Percentiles rank a stretch among this genome's conserved stretches.
Conservation (phyloP, 2,888 invertebrate genomes). For the Epirrhoe alternata region DNA sequence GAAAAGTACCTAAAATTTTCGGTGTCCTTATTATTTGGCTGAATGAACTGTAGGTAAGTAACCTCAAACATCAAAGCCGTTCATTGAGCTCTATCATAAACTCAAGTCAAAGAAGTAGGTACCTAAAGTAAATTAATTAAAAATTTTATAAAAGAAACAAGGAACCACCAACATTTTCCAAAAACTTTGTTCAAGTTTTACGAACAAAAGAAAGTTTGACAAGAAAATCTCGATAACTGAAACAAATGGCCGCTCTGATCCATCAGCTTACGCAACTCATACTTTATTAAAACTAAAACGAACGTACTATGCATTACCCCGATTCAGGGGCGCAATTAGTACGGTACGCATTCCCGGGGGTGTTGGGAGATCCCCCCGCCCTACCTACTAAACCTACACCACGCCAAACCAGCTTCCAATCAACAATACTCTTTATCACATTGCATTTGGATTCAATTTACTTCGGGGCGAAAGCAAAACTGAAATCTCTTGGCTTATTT, state of each 20-base stretch:
- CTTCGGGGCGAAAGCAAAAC: neutral
- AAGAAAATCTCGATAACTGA: conserved; percentile 72
- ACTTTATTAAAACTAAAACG: conserved; percentile 78
- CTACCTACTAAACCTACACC: conserved; percentile 16
- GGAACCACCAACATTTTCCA: neutral
- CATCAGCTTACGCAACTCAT: conserved; percentile 56
- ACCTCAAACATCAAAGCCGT: neutral
- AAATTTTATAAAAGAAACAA: neutral
- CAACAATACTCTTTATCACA: conserved; percentile 17
- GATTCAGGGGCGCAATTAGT: conserved; percentile 82
- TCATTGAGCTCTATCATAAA: neutral
- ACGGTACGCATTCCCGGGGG: conserved; percentile 61
- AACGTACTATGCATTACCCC: conserved; percentile 79
- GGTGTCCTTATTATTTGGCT: no score
- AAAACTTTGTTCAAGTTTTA: neutral
- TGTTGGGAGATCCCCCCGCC: conserved; percentile 52
- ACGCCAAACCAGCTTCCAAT: neutral
- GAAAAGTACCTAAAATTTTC: no score
- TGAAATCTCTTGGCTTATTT: neutral
- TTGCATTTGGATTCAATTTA: conserved; percentile 12
- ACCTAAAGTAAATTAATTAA: neutral
- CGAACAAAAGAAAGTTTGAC: conserved; percentile 42
- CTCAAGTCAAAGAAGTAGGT: neutral
- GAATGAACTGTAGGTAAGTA: no score
- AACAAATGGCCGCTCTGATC: conserved; percentile 78